Conservation (phyloP, 2,888 invertebrate species). For the Tanytarsus gracilentus region DNA sequence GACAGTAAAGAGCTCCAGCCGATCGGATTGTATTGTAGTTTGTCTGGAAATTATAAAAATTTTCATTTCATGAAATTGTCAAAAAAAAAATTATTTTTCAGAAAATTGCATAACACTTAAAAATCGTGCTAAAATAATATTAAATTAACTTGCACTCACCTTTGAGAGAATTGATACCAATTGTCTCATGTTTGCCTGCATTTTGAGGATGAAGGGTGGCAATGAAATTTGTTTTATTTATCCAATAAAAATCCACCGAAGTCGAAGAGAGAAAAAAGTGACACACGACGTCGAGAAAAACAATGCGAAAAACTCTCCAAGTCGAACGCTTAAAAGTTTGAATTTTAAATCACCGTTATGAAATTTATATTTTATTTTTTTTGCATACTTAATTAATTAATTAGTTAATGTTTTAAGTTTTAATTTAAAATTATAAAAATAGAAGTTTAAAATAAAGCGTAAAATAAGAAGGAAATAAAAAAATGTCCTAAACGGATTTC, state of each 20-base stretch:
- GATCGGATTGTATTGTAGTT: constrained; percentile 34
- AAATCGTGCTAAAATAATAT: not conserved
- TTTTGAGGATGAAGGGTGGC: constrained; percentile 3
- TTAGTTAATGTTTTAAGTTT: too few relatives aligned
- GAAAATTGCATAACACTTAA: constrained; percentile 25
- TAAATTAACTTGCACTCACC: constrained; percentile 12
- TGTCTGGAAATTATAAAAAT: constrained; percentile 29
- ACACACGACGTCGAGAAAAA: too few relatives aligned
- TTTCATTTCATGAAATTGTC: not conserved
- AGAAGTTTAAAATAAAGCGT: too few relatives aligned
- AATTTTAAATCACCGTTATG: not conserved
- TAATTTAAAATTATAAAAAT: too few relatives aligned
- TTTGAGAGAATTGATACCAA: constrained; percentile 27
- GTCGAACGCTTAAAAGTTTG: not conserved
- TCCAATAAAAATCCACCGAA: constrained; percentile 30
- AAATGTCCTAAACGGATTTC: too few relatives aligned
- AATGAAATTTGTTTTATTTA: constrained; percentile 19
- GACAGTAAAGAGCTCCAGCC: constrained; percentile 40
- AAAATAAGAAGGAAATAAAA: too few relatives aligned
- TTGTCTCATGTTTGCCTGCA: constrained; percentile 30
- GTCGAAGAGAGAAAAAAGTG: too few relatives aligned
- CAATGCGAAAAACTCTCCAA: too few relatives aligned
- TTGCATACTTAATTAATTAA: too few relatives aligned
- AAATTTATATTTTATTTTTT: not conserved
- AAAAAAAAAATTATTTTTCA: not conserved